A percentile compares a stretch with the other conserved stretches of the same genome.
Conservation (phyloP, 2,888 invertebrate species). For the Trilocha varians region DNA sequence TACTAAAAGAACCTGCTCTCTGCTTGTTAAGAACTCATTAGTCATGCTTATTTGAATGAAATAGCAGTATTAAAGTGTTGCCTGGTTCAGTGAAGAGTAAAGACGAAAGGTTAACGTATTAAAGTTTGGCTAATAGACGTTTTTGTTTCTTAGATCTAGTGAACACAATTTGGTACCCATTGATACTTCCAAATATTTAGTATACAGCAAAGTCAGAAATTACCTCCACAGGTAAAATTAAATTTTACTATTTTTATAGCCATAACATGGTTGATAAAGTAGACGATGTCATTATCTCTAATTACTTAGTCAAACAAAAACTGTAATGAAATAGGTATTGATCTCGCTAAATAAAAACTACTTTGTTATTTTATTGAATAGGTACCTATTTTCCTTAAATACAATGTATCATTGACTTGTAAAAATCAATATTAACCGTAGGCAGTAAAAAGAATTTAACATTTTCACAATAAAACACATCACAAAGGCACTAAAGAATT, state of each 20-base stretch:
- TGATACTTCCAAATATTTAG: no score
- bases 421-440: background rate
- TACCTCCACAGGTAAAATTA: no score
- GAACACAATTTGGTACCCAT: no score
- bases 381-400: no score
- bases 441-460: background rate
- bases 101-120: constrained; percentile 4
- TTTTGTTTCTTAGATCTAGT: background rate
- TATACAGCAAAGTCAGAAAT: no score
- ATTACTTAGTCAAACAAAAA: no score
- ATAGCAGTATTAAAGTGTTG: constrained; percentile 20
- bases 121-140: background rate
- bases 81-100: constrained; percentile 1
- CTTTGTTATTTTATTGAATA: no score
- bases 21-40: constrained; percentile 62
- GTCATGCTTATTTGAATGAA: constrained; percentile 54
- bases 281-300: no score
- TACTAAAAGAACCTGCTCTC: constrained; percentile 51
- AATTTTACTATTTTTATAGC: no score
- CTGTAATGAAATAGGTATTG: no score
- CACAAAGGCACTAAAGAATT: background rate
- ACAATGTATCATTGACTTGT: background rate
- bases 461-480: background rate
- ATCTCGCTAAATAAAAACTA: no score
- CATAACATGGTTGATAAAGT: no score